Evolutionary conservation across 1,140 invertebrate species (phyloP).

Genomic region (Drosophila nigrodunni): DNA sequence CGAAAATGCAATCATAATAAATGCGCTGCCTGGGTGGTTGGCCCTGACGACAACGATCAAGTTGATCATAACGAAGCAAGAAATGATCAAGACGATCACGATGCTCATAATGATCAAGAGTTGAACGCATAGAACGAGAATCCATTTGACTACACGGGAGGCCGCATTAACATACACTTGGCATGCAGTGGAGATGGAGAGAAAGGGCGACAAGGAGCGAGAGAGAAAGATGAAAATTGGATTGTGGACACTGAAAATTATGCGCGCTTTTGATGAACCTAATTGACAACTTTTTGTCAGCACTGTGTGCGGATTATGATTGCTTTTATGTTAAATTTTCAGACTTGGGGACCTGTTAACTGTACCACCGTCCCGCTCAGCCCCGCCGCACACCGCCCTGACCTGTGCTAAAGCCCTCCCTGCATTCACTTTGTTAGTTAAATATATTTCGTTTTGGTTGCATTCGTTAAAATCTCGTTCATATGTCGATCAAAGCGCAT

Average conservation of each 20-base stretch:
- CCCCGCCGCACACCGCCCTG: no score
- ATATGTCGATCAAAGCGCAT: slow-evolving; percentile 68
- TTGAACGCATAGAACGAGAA: slow-evolving; percentile 18
- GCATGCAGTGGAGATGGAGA: not conserved
- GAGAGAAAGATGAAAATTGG: not conserved
- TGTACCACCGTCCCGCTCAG: no score
- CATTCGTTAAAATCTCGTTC: slow-evolving; percentile 54
- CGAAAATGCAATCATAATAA: slow-evolving; percentile 81
- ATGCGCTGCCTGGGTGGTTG: slow-evolving; percentile 77
- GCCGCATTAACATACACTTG: slow-evolving; percentile 50
- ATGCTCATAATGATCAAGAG: slow-evolving; percentile 1
- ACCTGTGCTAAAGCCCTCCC: not conserved
- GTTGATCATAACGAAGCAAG: slow-evolving; percentile 20
- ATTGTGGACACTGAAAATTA: slow-evolving; percentile 27
- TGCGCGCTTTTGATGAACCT: slow-evolving; percentile 68
- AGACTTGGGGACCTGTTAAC: slow-evolving; percentile 1
- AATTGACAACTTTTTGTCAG: slow-evolving; percentile 83
- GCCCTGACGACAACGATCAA: slow-evolving; percentile 20
- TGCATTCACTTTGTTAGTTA: slow-evolving; percentile 66
- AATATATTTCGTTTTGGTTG: slow-evolving; percentile 55
- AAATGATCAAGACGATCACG: slow-evolving; percentile 2
- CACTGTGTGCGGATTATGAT: slow-evolving; percentile 79
- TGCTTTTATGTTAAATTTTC: slow-evolving; percentile 71
- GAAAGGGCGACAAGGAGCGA: not conserved
- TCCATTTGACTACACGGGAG: slow-evolving; percentile 50